These are phyloP conservation scores for Diadophis punctatus DNA, from an alignment of 2,113 vertebrate genomes.

Conservation along the genomic window DNA sequence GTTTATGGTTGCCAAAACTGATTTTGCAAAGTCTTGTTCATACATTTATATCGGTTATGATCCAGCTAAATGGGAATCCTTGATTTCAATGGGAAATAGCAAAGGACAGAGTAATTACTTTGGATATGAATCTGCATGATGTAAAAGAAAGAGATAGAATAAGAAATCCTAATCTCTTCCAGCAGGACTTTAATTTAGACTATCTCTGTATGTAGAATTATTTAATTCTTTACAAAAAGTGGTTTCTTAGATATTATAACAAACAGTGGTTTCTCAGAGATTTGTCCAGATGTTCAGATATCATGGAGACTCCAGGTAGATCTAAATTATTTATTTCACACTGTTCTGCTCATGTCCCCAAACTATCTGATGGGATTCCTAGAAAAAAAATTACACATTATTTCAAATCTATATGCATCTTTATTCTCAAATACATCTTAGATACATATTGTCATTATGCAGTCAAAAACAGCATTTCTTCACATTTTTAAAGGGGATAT, in stretches of 20 bases:
- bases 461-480: neutral
- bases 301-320: neutral
- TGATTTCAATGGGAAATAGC: neutral
- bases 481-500: neutral
- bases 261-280: neutral
- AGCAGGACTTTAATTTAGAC: neutral
- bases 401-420: neutral
- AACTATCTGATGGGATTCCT: neutral
- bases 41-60: neutral
- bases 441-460: neutral
- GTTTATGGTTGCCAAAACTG: neutral
- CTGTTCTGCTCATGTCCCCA: neutral
- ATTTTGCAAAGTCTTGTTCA: neutral
- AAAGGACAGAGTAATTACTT: neutral
- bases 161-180: neutral
- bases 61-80: neutral
- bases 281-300: neutral
- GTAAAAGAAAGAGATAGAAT: too few species aligned
- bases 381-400: neutral
- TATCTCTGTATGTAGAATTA: neutral
- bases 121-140: neutral
- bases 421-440: neutral
- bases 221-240: neutral
- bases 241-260: neutral
- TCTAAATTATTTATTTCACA: neutral